Evolutionary conservation across 30 jellyfish, hydroid and myxozoan genomes (phyloP).

Genomic region (Pelagia noctiluca): DNA sequence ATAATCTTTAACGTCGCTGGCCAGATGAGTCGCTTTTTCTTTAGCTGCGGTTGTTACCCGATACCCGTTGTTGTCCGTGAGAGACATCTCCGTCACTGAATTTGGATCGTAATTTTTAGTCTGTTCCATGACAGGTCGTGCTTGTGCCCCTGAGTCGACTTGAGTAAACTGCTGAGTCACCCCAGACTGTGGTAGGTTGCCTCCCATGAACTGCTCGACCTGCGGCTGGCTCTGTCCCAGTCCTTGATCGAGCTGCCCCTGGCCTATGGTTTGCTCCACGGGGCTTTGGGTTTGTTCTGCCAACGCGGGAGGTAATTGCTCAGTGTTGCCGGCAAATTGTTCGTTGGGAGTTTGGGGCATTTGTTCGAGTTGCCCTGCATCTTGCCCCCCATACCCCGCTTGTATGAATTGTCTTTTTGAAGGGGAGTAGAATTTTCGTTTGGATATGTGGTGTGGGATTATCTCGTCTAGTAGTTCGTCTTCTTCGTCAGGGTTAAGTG

Average conservation of each 20-base stretch:
- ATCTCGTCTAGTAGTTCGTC: constrained; percentile 74
- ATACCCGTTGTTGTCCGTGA: constrained; percentile 47
- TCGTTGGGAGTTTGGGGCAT: constrained; percentile 48
- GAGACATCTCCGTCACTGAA: constrained; percentile 51
- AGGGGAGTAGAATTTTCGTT: constrained; percentile 50
- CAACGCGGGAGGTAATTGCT: constrained; percentile 17
- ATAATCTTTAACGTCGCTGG: constrained; percentile 77
- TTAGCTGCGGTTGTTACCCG: constrained; percentile 73
- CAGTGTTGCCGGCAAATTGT: constrained; percentile 43
- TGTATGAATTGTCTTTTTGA: constrained; percentile 61
- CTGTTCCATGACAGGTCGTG: constrained; percentile 26
- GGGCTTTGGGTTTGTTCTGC: constrained; percentile 17
- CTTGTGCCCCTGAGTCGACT: constrained; percentile 47
- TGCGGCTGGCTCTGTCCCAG: constrained; percentile 1
- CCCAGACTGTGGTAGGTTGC: constrained; percentile 19
- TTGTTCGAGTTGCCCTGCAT: constrained; percentile 8
- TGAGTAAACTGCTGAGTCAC: constrained; percentile 48
- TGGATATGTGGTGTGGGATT: constrained; percentile 54
- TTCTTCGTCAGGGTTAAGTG: constrained; percentile 49
- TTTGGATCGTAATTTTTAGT: constrained; percentile 48
- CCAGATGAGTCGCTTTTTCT: constrained; percentile 77
- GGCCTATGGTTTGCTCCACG: constrained; percentile 46
- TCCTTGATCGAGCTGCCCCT: constrained; percentile 11
- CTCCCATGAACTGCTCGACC: not conserved
- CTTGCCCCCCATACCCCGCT: constrained; percentile 38